Evolutionary conservation across 2,797 vertebrate genomes (phyloP), one percentile per base, ranked within the genome.

Genomic region (Acridotheres tristis): DNA sequence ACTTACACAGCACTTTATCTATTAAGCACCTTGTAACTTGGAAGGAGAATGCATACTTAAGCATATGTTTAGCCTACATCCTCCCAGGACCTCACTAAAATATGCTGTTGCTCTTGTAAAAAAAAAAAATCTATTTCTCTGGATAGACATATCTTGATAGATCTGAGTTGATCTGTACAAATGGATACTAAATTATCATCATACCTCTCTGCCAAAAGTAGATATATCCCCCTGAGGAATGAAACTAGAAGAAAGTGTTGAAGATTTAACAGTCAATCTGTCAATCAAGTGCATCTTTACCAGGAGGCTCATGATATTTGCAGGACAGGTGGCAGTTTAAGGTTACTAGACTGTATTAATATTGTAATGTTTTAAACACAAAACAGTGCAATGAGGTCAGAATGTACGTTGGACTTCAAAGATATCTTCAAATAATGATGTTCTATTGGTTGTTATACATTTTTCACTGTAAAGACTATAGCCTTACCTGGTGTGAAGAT

Each of bases 1-100:
- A 38, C n/a, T 86, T 93, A 82, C 23, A 67, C n/a, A 88, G 89
- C 90, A 93, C 89, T 95, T 97, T 92, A 85, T 62, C 38, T 82
- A 32, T 63, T 65, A 90, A 92, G 73, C 88, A 93, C 69, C 85
- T 96, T 96, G 66, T 54, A 69, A 50, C 50, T 22, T 90, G 83
- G 76, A 91, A 84, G 73, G 43, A 90, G 43, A 91, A 55, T 38
- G 45, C 6, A 43, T 65, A 58, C 19, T 68, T 80, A 71, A 74
- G 27, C 30, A 19, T 54, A 50, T 14, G 3, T 67, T 89, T 69
- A 81, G 57, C 14, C 48, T 66, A 36, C 1, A 1, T 80, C 47
- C 62, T 94, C 61, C 85, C 48, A 79, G 67, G 34, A 81, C 17
- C 10, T 89, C 82, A 66, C 7, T 51, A n/a, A 83, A 90, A 54